A percentile compares a stretch with the other conserved stretches of the same genome.
These are phyloP conservation scores for Rhagoletis zephyria DNA, from an alignment of 1,140 invertebrate genomes.

Conservation along the genomic window DNA sequence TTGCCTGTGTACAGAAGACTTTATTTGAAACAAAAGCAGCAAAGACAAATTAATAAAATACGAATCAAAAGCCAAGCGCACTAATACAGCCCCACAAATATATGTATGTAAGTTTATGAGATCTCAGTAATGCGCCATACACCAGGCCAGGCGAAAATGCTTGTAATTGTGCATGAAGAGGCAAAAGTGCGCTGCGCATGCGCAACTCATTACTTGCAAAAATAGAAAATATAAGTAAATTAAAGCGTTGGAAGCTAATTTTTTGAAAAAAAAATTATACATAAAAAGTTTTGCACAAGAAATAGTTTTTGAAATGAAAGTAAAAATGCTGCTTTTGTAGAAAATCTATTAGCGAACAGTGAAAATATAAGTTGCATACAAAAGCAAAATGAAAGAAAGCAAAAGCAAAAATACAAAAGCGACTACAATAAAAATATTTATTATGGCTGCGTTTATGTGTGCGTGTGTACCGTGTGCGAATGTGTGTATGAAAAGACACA, in stretches of 20 bases:
- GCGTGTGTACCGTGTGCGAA: not conserved
- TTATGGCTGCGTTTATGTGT: not conserved
- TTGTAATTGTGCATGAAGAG: not conserved
- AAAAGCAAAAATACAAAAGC: not conserved
- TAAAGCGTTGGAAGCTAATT: not conserved
- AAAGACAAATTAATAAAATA: too few species aligned
- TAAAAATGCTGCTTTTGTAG: constrained; percentile 16
- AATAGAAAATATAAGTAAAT: not conserved
- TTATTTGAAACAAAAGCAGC: not conserved
- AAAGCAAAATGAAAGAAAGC: not conserved
- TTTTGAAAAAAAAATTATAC: not conserved
- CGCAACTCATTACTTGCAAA: not conserved
- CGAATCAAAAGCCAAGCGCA: too few species aligned
- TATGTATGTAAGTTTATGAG: too few species aligned
- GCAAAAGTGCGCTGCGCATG: not conserved
- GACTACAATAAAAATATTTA: not conserved
- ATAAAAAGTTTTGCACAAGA: not conserved
- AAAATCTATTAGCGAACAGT: constrained; percentile 29
- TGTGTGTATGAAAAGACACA: constrained; percentile 7
- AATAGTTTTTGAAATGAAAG: constrained; percentile 1
- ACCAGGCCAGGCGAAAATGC: too few species aligned
- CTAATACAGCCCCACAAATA: too few species aligned
- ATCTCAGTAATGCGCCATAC: too few species aligned
- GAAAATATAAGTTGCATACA: constrained; percentile 22
- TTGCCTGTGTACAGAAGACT: not conserved